Evolutionary conservation across 2,113 vertebrate species (phyloP).

Genomic region (Rhinogobius similis): DNA sequence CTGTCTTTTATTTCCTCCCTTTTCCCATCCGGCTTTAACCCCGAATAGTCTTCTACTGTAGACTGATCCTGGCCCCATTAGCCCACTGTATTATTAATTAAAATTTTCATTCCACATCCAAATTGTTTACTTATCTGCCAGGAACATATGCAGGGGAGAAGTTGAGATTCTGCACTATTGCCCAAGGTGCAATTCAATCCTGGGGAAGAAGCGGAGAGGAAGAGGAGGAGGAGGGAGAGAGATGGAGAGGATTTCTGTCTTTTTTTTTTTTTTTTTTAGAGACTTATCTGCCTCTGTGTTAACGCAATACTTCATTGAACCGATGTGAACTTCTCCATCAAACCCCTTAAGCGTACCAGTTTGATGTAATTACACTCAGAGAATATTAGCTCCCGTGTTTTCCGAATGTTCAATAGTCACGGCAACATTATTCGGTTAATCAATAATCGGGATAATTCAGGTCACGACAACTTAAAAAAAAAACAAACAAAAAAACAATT

Average conservation of each 20-base stretch:
- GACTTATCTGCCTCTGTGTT: slow-evolving; percentile 92
- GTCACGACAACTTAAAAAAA: too few species aligned
- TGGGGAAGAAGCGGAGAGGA: slow-evolving; percentile 53
- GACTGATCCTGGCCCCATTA: slow-evolving; percentile 80
- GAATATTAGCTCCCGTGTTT: slow-evolving; percentile 21
- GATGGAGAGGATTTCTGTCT: slow-evolving; percentile 71
- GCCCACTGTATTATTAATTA: slow-evolving; percentile 94
- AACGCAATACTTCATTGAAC: slow-evolving; percentile 93
- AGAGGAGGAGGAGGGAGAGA: slow-evolving; percentile 35
- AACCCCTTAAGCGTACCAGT: slow-evolving; percentile 86
- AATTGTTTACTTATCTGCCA: slow-evolving; percentile 99
- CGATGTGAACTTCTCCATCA: slow-evolving; percentile 89
- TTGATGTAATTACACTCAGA: slow-evolving; percentile 80
- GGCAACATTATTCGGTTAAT: too few species aligned
- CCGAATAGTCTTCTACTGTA: slow-evolving; percentile 90
- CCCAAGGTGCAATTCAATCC: slow-evolving; percentile 95
- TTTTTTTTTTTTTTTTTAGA: slow-evolving; percentile 30
- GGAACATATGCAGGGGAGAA: slow-evolving; percentile 97
- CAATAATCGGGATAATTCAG: too few species aligned
- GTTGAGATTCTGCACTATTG: slow-evolving; percentile 97
- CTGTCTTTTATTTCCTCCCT: slow-evolving; percentile 59
- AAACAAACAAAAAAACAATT: too few species aligned
- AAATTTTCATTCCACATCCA: slow-evolving; percentile 95
- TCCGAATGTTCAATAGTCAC: too few species aligned
- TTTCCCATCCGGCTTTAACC: slow-evolving; percentile 81